A percentile compares a stretch with the other conserved stretches of the same genome.
phyloP scores from a whole-genome alignment of 2,888 invertebrate species.

The Anaspis maculata region DNA sequence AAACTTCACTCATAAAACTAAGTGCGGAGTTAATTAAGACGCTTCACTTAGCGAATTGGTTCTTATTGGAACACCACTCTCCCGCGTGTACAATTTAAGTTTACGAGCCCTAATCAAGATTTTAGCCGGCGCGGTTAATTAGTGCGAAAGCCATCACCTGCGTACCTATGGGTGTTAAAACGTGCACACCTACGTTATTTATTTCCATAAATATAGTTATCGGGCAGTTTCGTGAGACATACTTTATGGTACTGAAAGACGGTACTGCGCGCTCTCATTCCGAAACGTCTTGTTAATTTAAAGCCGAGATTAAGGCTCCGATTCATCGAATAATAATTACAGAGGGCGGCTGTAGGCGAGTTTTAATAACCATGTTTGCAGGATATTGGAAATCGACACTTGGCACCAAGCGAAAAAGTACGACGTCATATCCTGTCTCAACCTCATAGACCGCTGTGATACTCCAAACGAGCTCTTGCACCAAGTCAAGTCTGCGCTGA shows the following conservation, averaged over 20 bases:
- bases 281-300: too few relatives aligned
- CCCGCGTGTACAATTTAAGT: conserved; percentile 11
- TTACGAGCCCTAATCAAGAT: conserved; percentile 12
- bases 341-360: too few relatives aligned
- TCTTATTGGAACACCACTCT: conserved; percentile 1
- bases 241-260: too few relatives aligned
- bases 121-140: conserved; percentile 7
- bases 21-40: conserved; percentile 35
- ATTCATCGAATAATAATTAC: too few relatives aligned
- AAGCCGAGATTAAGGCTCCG: too few relatives aligned
- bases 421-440: conserved; percentile 81
- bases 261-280: too few relatives aligned
- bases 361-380: too few relatives aligned
- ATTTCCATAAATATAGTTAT: too few relatives aligned
- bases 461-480: conserved; percentile 70
- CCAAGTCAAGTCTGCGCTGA: conserved; percentile 63
- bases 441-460: conserved; percentile 89
- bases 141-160: conserved; percentile 9
- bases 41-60: conserved; percentile 18
- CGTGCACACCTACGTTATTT: too few relatives aligned
- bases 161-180: too few relatives aligned
- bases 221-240: too few relatives aligned
- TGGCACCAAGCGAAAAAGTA: conserved; percentile 55
- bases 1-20: conserved; percentile 35
- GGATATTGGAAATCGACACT: conserved; percentile 60